These are phyloP conservation scores for Bos javanicus DNA, from an alignment of 2,113 vertebrate genomes.

Conservation along the genomic window DNA sequence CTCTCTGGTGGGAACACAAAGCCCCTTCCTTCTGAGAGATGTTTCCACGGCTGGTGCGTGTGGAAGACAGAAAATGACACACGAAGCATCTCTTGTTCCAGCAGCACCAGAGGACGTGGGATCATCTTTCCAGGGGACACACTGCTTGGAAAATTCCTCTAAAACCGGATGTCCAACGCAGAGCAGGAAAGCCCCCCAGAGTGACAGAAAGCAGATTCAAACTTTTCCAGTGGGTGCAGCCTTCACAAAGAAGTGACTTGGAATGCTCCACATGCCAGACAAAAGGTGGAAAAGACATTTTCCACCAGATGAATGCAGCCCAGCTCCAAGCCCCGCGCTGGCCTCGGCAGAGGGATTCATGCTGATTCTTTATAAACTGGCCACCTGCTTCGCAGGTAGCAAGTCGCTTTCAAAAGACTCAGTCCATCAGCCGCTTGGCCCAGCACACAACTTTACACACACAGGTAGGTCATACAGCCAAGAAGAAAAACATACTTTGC, in stretches of 20 bases:
- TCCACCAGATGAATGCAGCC: neutral
- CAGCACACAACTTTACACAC: neutral
- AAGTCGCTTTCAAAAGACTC: neutral
- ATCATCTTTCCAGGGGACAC: neutral
- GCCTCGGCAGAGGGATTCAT: neutral
- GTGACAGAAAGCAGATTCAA: neutral
- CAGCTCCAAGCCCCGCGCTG: accelerated
- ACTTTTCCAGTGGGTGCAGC: neutral
- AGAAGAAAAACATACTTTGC: neutral
- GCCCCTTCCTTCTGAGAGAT: neutral
- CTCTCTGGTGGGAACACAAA: neutral
- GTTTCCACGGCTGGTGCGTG: neutral
- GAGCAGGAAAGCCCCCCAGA: neutral
- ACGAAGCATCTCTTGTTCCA: neutral
- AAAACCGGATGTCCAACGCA: neutral
- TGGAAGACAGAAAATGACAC: neutral
- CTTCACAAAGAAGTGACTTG: neutral
- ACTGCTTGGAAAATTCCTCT: neutral
- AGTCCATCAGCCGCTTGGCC: too few species aligned
- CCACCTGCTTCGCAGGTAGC: neutral
- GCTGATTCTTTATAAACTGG: neutral
- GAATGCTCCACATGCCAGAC: neutral
- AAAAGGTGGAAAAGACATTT: neutral
- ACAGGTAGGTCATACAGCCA: neutral
- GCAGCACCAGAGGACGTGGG: neutral